Base-by-base conservation (phyloP, 2,113 vertebrate genomes). In the Takifugu bimaculatus region DNA sequence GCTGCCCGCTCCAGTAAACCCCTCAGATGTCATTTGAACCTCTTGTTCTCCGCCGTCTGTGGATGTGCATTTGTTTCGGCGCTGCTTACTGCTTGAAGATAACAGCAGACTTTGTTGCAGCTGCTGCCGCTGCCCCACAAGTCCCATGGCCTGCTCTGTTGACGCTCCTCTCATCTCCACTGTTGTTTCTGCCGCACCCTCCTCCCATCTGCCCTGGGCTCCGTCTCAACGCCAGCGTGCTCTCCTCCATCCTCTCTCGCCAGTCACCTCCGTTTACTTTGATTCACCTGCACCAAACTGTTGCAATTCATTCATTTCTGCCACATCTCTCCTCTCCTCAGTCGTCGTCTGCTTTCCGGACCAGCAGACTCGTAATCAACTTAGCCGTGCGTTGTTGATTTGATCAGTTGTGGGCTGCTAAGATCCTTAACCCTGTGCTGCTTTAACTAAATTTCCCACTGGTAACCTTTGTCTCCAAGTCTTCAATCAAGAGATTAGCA, bases 401-500 rank as follows among this genome's bases (percentile, higher is more conserved):
- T 74, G 84, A 87, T 89, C 84, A 84, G 76, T 68, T 51, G 60
- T 42, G 44, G 77, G 68, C 66, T 44, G 68, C 79, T 72, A 50
- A 82, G 84, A 85, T 80, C 83, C 69, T 71, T 84, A 10, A 60
- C 77, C 79, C 81, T 75, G 75, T 27, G 27, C 77, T 48, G 77
- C 72, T 57, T 57, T 82, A 85, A 87, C 85, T 68, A 72, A 72
- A 86, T 84, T 77, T 84, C 76, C 81, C 75, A 77, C 65, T 56
- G 80, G 84, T 84, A 83, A 86, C 85, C 87, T 87, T 82, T 86
- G 81, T 88, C 80, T 79, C 77, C 61, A 57, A 72, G 79, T 75
- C 74, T 63, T 85, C 81, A 82, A 82, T 87, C 81, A 84, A 35
- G 75, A 77, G 74, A 87, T 85, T 81, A 82, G 66, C 74, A 79